Percentiles rank a stretch among this genome's conserved stretches.
phyloP scores from a whole-genome alignment of 2,113 vertebrate genomes.

The Notothenia coriiceps region DNA sequence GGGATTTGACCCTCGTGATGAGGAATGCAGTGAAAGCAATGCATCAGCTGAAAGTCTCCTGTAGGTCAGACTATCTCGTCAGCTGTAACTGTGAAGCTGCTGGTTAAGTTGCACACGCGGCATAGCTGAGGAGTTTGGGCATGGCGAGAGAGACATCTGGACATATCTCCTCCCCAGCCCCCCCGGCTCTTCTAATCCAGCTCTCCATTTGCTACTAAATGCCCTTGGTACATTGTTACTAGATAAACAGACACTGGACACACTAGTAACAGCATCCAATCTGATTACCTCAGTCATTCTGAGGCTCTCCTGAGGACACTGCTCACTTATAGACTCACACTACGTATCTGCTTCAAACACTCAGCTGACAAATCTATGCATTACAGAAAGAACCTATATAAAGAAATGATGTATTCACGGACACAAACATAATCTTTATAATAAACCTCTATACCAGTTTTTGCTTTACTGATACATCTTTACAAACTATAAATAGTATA shows the following conservation, averaged over 20 bases:
- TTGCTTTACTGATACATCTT: background rate
- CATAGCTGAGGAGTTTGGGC: slow-evolving; percentile 83
- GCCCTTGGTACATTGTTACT: slow-evolving; percentile 87
- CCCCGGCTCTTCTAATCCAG: slow-evolving; percentile 81
- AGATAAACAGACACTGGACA: slow-evolving; percentile 86
- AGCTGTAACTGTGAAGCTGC: slow-evolving; percentile 77
- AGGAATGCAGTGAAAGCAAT: slow-evolving; percentile 80
- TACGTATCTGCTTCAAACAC: slow-evolving; percentile 53
- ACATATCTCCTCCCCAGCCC: slow-evolving; percentile 74
- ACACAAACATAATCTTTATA: background rate
- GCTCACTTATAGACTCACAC: slow-evolving; percentile 57
- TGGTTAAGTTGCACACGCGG: slow-evolving; percentile 80
- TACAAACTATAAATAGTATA: background rate
- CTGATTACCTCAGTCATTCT: slow-evolving; percentile 79
- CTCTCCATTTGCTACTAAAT: slow-evolving; percentile 84
- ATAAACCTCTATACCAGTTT: background rate
- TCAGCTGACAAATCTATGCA: slow-evolving; percentile 37
- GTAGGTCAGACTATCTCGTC: slow-evolving; percentile 76
- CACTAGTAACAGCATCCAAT: slow-evolving; percentile 75
- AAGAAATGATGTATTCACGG: background rate
- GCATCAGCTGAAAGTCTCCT: slow-evolving; percentile 78
- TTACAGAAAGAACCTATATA: no score
- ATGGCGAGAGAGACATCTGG: slow-evolving; percentile 85
- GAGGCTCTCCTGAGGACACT: slow-evolving; percentile 67
- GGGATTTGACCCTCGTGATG: slow-evolving; percentile 59